These are phyloP conservation scores for Petrosia ficiformis DNA, from an alignment of 37 sponge, comb jelly and placozoan species.

Conservation along the genomic window DNA sequence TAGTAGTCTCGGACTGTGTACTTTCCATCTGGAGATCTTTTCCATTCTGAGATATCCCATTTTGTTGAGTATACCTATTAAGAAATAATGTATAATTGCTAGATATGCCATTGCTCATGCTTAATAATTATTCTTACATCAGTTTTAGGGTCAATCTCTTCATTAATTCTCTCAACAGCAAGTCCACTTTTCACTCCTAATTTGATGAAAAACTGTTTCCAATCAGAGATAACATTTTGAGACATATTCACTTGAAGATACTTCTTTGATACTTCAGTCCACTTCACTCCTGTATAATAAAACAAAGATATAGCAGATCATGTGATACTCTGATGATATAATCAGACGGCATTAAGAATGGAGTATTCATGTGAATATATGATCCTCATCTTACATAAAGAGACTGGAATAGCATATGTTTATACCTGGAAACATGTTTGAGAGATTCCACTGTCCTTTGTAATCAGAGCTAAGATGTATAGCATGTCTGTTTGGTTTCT, in stretches of 20 bases:
- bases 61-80: conserved; percentile 10
- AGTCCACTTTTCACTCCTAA: conserved; percentile 36
- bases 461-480: conserved; percentile 37
- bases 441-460: conserved; percentile 9
- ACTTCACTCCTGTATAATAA: conserved; percentile 16
- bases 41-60: neutral
- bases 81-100: neutral
- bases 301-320: neutral
- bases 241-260: conserved; percentile 10
- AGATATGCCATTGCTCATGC: neutral
- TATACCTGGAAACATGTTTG: conserved; percentile 45
- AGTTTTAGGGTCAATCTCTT: conserved; percentile 21
- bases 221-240: neutral
- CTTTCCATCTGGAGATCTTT: conserved; percentile 23
- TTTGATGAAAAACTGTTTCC: conserved; percentile 26
- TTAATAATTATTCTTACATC: neutral
- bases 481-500: conserved; percentile 18
- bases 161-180: conserved; percentile 24
- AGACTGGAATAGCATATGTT: no score
- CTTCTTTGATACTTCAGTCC: conserved; percentile 14
- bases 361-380: no score
- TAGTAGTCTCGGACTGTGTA: conserved; percentile 34
- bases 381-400: no score
- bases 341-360: no score
- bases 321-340: no score